Evolutionary conservation across 2,888 invertebrate species (phyloP), one percentile per base, ranked within the genome.

Genomic region (Tenthredo amoena): DNA sequence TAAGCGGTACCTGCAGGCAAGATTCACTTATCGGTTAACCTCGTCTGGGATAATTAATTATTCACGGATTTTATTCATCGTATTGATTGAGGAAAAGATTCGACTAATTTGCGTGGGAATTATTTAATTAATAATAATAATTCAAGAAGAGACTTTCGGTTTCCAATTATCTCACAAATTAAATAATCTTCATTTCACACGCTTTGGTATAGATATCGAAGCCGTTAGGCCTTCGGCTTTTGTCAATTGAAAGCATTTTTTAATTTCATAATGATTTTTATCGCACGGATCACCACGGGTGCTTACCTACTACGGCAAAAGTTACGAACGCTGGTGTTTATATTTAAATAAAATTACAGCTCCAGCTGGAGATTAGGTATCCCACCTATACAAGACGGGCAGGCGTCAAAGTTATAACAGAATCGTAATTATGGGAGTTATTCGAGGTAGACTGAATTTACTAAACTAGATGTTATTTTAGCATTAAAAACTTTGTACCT

Each of bases 401-500:
- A 43, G 83, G 83, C 83, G 68, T 68, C 68, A 71, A 83, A 65
- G 68, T 83, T 83, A 83, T 83, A 83, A 83, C 71, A 71, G 68
- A 83, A 83, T 83, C 71, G 34, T 18, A 83, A 83, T 83, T 83
- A 83, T 47, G 18, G 47, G 83, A 68, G 83, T 83, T 83, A 83
- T 83, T 31, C 68, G 68, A 65, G 68, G 83, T 62, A 83, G 68
- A 71, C 40, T 81, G n/a, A 12, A 40, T 40, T 81, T 81, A 62
- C 62, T 9, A 62, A 58, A 81, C 26, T 37, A 62, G 40, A 81
- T 81, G 37, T 81, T 81, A 62, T 58, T 81, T 26, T 50, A 21
- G 62, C 62, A 62, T 81, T 58, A 81, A 26, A 81, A 81, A 81
- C 37, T 81, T 81, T 62, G 21, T 58, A 21, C 55, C 18, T n/a